A percentile compares a stretch with the other conserved stretches of the same genome.
Conservation (phyloP, 2,888 invertebrate genomes). For the Acleris laterana region DNA sequence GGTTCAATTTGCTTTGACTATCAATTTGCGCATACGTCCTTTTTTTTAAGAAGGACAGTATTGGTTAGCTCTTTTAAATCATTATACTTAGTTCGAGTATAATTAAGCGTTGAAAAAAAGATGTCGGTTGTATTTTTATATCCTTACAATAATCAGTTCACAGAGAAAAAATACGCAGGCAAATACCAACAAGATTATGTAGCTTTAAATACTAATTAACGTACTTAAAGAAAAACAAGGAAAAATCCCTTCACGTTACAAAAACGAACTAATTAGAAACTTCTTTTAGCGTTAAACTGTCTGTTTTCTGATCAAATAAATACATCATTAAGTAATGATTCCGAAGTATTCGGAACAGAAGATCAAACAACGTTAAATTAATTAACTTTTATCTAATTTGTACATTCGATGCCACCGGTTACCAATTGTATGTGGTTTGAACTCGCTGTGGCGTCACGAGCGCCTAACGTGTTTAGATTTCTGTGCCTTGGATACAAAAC, state of each 20-base stretch:
- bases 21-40: too few species aligned
- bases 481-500: conserved; percentile 31
- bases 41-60: too few species aligned
- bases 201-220: conserved; percentile 15
- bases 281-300: conserved; percentile 15
- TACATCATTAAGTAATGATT: conserved; percentile 35
- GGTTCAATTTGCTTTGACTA: too few species aligned
- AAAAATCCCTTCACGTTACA: conserved; percentile 15
- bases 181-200: not conserved
- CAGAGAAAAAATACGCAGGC: too few species aligned
- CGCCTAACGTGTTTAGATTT: not conserved
- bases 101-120: too few species aligned
- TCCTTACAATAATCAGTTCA: too few species aligned
- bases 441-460: too few species aligned
- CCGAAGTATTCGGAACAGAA: conserved; percentile 24
- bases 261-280: conserved; percentile 30
- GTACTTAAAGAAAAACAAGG: not conserved
- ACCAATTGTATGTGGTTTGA: too few species aligned
- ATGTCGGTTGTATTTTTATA: too few species aligned
- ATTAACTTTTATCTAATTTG: conserved; percentile 50
- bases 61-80: too few species aligned
- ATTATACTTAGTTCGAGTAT: too few species aligned
- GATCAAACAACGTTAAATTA: conserved; percentile 45
- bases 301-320: conserved; percentile 31
- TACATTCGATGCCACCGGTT: too few species aligned